Base-by-base conservation (phyloP, 2,113 vertebrate genomes). In the Ondatra zibethicus region DNA sequence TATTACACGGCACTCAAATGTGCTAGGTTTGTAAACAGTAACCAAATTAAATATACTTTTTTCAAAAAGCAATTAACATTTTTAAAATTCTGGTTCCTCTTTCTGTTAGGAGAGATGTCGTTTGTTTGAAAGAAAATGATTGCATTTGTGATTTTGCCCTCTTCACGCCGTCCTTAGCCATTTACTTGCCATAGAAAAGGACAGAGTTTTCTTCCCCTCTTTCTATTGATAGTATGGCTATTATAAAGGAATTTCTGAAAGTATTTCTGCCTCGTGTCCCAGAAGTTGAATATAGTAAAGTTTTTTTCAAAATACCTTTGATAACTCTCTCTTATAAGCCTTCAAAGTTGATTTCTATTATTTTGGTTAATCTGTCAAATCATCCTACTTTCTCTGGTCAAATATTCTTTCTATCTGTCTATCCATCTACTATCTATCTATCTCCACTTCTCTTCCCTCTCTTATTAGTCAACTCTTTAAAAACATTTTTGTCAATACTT, bases 341-440 rank as follows among this genome's bases (percentile, higher is more conserved):
- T 89, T 93, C 92, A 66, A 61, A 96, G 63, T 77, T 91, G 93
- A 95, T 93, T 94, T 92, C 42, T 47, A 65, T 31, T 87, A 21
- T 76, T 93, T 55, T 76, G 89, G 50, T 85, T 88, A 93, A 92
- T 92, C 66, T 94, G 50, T 42, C 31, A 65, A 92, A 77, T 50
- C 76, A 50, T 50, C 25, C 13, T 14, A 4, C 29, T 94, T 86
- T 89, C 36, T 89, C 88, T 45, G 66, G 66, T 70, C 66, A 70
- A 70, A 68, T 68, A 36, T 68, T 68, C 13, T 66, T 31, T 66
- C 23, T 63, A 9, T 65, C 29, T 33, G 5, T 68, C 31, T 65
- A 31, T 33, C 31, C 33, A 12, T 31, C 27, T 65, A 27, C 14
- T 70, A 1, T 36, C 13, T 68, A 1, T 70, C 14, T 70, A 4